These are phyloP conservation scores for Stegostoma tigrinum DNA, from an alignment of 2,113 vertebrate species.

Conservation along the genomic window DNA sequence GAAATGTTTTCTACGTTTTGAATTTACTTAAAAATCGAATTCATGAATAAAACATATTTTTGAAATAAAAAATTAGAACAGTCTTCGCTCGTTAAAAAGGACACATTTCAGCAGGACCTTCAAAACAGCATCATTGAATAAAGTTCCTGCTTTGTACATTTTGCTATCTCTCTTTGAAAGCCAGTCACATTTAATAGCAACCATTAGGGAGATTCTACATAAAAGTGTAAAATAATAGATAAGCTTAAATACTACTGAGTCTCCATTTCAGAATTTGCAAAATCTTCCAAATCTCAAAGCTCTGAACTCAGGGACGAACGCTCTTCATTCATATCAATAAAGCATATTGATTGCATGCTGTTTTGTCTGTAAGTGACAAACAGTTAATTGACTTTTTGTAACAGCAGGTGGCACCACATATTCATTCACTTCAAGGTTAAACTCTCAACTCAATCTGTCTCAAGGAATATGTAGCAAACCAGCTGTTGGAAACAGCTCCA, in stretches of 20 bases:
- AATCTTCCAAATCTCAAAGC: too few relatives aligned
- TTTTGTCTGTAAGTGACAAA: not conserved
- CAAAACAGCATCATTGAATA: not conserved
- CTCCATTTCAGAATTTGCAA: not conserved
- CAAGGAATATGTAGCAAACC: too few relatives aligned
- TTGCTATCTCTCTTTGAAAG: not conserved
- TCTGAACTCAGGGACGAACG: not conserved
- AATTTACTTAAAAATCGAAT: too few relatives aligned
- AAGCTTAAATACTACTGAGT: not conserved
- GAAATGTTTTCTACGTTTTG: too few relatives aligned
- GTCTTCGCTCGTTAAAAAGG: not conserved
- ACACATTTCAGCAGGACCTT: not conserved
- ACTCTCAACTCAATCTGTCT: not conserved
- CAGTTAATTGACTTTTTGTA: not conserved
- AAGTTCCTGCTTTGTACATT: not conserved
- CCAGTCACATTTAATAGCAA: not conserved
- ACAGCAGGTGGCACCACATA: conserved; percentile 31
- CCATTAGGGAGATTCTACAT: not conserved
- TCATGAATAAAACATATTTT: too few relatives aligned
- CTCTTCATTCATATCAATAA: not conserved
- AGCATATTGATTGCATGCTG: not conserved
- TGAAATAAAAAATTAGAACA: too few relatives aligned
- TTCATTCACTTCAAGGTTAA: not conserved
- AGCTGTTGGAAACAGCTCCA: not conserved
- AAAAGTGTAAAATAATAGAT: not conserved